Base-by-base conservation (phyloP, 2,888 invertebrate genomes). In the Ophion ellenae region DNA sequence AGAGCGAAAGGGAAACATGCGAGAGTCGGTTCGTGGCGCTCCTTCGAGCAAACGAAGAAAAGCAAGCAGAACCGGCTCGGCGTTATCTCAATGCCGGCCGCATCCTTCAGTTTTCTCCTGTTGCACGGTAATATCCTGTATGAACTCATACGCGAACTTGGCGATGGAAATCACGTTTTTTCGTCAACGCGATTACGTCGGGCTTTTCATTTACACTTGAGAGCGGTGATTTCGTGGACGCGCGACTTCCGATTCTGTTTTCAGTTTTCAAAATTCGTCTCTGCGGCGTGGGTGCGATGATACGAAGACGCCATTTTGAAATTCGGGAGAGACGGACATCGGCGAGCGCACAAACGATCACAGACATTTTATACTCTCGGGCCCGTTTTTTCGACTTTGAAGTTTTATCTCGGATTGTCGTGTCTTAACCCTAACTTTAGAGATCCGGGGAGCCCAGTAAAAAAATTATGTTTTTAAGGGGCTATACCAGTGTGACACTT, bases 21-120 rank as follows among this genome's bases (percentile, higher is more conserved):
- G 75, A 64, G 47, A 57, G 36, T 59, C 59, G 73, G 77, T 63
- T 40, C 45, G 47, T 66, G 66, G 59, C 66, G 69, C 45, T 61
- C 61, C 61, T 70, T 70, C 61, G 47, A 70, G 47, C 57, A 20
- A 59, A 24, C 45, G 32, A 40, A 66, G 64, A 53, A 67, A 67
- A 53, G 66, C 24, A 77, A 70, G 40, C 20, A 59, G 57, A 84
- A 84, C 81, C 84, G 84, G 84, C 84, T 81, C 71, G 79, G 69
- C 75, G 80, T 76, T 47, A 80, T 80, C 84, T 64, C 75, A 61
- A 70, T 61, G 75, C 71, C 63, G 75, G 57, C 63, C 59, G 63
- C 67, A 80, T 71, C 71, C 80, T 75, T 75, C 84, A 63, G 36
- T 79, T 61, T 57, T 81, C 40, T 81, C n/a, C 67, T 47, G 61